A percentile compares a stretch with the other conserved stretches of the same genome.
Evolutionary conservation across 2,888 invertebrate genomes (phyloP).

Genomic region (Hermaeophaga mercurialis): DNA sequence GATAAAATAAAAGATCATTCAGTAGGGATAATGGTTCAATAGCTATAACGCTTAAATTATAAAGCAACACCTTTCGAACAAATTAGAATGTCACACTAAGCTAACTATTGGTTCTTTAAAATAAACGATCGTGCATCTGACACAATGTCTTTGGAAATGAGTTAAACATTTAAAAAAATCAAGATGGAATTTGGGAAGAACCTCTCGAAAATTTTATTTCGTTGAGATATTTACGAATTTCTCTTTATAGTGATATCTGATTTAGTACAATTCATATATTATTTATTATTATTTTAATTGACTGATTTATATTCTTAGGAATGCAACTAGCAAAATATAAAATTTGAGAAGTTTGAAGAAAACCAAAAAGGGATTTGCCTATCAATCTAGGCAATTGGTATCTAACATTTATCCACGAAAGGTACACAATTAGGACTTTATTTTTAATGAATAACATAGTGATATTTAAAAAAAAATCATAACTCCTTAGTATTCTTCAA

Average conservation of each 20-base stretch:
- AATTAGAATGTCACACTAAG: too few species aligned
- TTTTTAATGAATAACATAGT: constrained; percentile 1
- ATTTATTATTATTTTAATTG: constrained; percentile 37
- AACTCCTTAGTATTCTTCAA: constrained; percentile 10
- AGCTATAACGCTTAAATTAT: too few species aligned
- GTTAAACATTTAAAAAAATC: too few species aligned
- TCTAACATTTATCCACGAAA: background rate
- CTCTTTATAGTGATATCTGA: constrained; percentile 31
- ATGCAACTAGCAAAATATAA: constrained; percentile 13
- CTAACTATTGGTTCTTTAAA: too few species aligned
- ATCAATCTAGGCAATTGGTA: background rate
- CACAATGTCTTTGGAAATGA: too few species aligned
- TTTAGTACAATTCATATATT: constrained; percentile 40
- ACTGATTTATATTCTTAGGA: constrained; percentile 39
- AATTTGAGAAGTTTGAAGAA: constrained; percentile 15
- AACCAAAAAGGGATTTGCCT: background rate
- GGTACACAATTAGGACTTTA: background rate
- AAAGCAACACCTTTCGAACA: too few species aligned
- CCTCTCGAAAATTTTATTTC: constrained; percentile 7
- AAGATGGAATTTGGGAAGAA: constrained; percentile 1
- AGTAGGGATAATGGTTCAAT: too few species aligned
- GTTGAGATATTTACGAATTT: constrained; percentile 12
- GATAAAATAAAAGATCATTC: too few species aligned
- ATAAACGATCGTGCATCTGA: too few species aligned
- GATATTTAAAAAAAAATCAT: background rate